Conservation (phyloP, 2,113 vertebrate species). For the Embiotoca jacksoni region DNA sequence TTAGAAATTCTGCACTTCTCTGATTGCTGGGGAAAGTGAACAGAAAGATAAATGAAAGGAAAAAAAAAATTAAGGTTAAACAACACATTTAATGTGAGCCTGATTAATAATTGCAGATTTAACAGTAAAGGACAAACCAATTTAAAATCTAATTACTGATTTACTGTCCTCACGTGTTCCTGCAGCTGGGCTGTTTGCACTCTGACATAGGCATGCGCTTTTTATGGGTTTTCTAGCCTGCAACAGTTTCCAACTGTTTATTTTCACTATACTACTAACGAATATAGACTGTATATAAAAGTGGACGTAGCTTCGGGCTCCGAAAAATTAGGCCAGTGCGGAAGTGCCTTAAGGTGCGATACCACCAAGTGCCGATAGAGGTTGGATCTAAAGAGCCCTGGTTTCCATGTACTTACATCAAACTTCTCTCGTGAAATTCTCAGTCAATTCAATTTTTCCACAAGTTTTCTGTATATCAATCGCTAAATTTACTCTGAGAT, state of each 20-base stretch:
- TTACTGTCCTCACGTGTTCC: slow-evolving; percentile 1
- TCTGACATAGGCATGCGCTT: slow-evolving; percentile 23
- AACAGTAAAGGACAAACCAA: background rate
- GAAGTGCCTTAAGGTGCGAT: too few relatives aligned
- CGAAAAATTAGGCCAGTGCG: too few relatives aligned
- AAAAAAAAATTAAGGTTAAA: slow-evolving; percentile 5
- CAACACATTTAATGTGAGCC: background rate
- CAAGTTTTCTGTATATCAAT: too few relatives aligned
- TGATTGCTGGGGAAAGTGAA: background rate
- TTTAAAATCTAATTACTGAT: slow-evolving; percentile 1
- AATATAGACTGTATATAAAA: background rate
- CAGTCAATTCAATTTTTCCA: too few relatives aligned
- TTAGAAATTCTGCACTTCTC: slow-evolving; percentile 20
- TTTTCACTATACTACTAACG: slow-evolving; percentile 14
- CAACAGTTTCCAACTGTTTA: slow-evolving; percentile 24
- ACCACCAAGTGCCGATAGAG: too few relatives aligned
- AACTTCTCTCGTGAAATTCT: too few relatives aligned
- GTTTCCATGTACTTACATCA: too few relatives aligned
- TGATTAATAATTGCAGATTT: background rate
- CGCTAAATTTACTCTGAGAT: too few relatives aligned
- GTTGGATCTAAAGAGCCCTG: too few relatives aligned
- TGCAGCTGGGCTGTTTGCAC: slow-evolving; percentile 18
- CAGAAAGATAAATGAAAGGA: slow-evolving; percentile 7
- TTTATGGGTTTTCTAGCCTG: slow-evolving; percentile 21
- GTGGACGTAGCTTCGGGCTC: too few relatives aligned